Conservation (phyloP, 2,797 vertebrate genomes). For the Aldrovandia affinis region DNA sequence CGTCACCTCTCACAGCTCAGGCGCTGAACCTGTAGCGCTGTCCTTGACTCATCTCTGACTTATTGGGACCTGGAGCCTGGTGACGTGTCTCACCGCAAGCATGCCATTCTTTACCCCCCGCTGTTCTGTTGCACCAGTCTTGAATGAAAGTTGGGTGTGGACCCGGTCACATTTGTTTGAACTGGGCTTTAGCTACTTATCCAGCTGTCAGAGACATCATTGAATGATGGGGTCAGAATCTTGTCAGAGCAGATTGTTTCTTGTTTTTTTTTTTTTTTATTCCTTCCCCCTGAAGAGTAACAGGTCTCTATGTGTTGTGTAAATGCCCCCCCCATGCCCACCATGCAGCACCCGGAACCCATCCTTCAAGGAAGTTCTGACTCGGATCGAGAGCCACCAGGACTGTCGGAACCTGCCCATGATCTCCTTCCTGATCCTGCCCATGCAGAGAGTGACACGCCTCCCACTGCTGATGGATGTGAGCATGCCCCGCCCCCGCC, state of each 20-base stretch:
- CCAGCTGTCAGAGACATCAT: not conserved
- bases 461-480: constrained; percentile 97
- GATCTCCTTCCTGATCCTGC: constrained; percentile 98
- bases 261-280: not conserved
- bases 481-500: constrained; percentile 61
- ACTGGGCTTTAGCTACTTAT: not conserved
- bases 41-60: not conserved
- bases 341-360: constrained; percentile 82
- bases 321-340: not conserved
- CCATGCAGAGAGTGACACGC: constrained; percentile 97
- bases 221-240: not conserved
- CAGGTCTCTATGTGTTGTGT: not conserved
- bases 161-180: not conserved
- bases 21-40: not conserved
- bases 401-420: constrained; percentile 93
- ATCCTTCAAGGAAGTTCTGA: constrained; percentile 85
- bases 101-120: not conserved
- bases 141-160: not conserved
- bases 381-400: constrained; percentile 84
- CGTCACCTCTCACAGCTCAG: not conserved
- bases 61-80: not conserved
- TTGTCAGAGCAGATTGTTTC: not conserved
- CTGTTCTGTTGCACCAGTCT: not conserved
- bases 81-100: not conserved
- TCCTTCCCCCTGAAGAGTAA: not conserved